These are phyloP conservation scores for Saccostrea echinata DNA, from an alignment of 1,140 invertebrate species.

Conservation along the genomic window DNA sequence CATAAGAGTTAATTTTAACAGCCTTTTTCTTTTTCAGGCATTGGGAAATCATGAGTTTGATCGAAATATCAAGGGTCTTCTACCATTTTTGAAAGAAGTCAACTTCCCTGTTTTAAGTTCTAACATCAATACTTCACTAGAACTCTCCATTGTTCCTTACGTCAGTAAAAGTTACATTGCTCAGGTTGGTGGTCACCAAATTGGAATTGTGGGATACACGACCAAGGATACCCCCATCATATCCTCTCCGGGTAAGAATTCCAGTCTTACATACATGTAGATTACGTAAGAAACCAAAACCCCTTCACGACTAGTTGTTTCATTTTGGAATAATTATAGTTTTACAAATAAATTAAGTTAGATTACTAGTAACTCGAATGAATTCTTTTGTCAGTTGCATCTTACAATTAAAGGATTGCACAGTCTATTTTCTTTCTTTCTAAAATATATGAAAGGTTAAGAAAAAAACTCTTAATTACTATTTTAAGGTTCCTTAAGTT, in stretches of 20 bases:
- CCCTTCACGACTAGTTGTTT: too few species aligned
- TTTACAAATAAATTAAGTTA: too few species aligned
- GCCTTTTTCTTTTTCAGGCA: constrained; percentile 82
- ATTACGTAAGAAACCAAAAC: too few species aligned
- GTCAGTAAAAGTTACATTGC: constrained; percentile 85
- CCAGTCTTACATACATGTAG: too few species aligned
- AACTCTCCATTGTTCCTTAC: constrained; percentile 83
- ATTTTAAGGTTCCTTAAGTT: constrained; percentile 59
- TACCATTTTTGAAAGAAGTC: constrained; percentile 87
- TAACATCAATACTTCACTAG: constrained; percentile 87
- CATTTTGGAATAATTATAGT: too few species aligned
- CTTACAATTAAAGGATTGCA: too few species aligned
- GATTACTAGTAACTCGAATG: too few species aligned
- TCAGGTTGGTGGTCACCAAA: constrained; percentile 83
- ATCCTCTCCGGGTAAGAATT: constrained; percentile 68
- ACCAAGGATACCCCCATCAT: constrained; percentile 87
- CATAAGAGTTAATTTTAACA: too few species aligned
- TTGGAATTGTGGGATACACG: constrained; percentile 93
- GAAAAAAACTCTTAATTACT: too few species aligned
- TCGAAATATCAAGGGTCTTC: constrained; percentile 86
- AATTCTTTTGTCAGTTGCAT: too few species aligned
- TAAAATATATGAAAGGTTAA: too few species aligned
- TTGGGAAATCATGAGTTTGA: constrained; percentile 97
- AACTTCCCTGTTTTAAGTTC: constrained; percentile 87
- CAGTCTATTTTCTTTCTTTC: too few species aligned